phyloP scores from a whole-genome alignment of 2,888 invertebrate species.

The Macrophya alboannulata region DNA sequence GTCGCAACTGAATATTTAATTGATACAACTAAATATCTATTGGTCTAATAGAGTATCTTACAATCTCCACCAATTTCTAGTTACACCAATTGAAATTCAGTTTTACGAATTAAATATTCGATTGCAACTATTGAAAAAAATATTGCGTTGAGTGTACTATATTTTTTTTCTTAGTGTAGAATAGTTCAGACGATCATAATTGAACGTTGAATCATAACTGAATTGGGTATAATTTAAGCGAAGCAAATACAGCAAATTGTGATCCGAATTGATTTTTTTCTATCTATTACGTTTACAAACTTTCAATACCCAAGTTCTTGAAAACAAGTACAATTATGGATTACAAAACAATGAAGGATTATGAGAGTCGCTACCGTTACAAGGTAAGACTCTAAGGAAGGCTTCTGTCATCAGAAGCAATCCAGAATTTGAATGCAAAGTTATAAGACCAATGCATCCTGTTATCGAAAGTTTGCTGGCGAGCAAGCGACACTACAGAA shows the following conservation, averaged over 20 bases:
- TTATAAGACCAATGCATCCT: neutral
- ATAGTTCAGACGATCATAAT: neutral
- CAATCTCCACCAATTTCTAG: too few species aligned
- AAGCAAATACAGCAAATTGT: conserved; percentile 24
- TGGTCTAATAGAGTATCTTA: too few species aligned
- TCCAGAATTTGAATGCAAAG: neutral
- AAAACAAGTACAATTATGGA: neutral
- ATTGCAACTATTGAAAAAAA: too few species aligned
- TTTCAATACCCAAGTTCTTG: neutral
- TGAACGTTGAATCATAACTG: neutral
- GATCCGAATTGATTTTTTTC: neutral
- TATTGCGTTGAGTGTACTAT: too few species aligned
- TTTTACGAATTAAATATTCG: too few species aligned
- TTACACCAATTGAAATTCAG: too few species aligned
- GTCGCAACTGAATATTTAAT: too few species aligned
- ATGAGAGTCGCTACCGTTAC: neutral
- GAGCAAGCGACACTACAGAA: neutral
- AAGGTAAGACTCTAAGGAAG: neutral
- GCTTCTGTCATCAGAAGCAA: neutral
- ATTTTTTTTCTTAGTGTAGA: too few species aligned
- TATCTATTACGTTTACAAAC: conserved; percentile 8
- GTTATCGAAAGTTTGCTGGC: conserved; percentile 5
- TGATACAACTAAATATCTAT: too few species aligned
- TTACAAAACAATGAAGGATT: neutral
- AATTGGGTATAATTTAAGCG: neutral